Evolutionary conservation across 2,113 vertebrate genomes (phyloP).

Genomic region (Platichthys flesus): DNA sequence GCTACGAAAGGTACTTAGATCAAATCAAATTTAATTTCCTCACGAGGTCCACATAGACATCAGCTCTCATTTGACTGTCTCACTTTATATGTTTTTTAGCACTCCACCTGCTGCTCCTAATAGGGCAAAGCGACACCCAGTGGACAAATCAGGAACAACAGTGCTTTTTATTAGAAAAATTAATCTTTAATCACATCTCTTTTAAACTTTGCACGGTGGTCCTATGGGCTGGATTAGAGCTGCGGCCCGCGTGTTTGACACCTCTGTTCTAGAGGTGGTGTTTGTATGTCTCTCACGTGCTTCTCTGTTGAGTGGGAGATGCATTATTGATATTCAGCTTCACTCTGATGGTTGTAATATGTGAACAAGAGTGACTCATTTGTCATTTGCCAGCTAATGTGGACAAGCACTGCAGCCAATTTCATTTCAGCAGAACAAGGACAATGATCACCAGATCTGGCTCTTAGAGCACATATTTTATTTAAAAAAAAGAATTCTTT

Average conservation of each 20-base stretch:
- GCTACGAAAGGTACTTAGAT: background rate
- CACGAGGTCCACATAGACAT: background rate
- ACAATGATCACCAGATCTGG: no score
- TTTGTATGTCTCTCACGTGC: constrained; percentile 33
- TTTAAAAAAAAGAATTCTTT: no score
- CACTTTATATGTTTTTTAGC: background rate
- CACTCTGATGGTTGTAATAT: no score
- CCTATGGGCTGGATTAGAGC: no score
- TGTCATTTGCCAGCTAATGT: constrained; percentile 7
- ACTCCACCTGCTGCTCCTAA: background rate
- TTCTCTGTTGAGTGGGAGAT: no score
- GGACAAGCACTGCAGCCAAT: constrained; percentile 7
- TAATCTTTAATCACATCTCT: no score
- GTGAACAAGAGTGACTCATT: background rate
- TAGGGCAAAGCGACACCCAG: background rate
- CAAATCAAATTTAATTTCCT: background rate
- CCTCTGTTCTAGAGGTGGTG: constrained; percentile 51
- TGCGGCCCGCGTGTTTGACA: background rate
- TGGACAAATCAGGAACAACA: background rate
- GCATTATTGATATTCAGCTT: no score
- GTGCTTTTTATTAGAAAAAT: background rate
- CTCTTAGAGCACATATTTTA: no score
- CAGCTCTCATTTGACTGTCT: background rate
- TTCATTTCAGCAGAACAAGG: background rate
- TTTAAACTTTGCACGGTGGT: background rate